phyloP scores from a whole-genome alignment of 1,140 invertebrate genomes.

The Diorhabda sublineata region DNA sequence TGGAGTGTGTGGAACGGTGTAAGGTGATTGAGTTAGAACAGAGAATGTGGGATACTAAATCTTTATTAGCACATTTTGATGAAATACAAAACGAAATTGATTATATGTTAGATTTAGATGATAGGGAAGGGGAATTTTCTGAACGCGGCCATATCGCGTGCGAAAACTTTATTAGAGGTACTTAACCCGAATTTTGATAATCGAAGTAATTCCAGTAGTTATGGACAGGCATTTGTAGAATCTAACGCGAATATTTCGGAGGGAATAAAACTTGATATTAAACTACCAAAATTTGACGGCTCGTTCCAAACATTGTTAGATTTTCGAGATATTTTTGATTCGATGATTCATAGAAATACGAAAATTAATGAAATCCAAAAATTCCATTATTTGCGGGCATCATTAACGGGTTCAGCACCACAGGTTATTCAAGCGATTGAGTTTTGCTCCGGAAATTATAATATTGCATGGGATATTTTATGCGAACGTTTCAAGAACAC shows the following conservation, averaged over 20 bases:
- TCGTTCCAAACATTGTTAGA: background rate
- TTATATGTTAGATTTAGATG: background rate
- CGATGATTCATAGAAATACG: background rate
- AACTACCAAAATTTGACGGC: background rate
- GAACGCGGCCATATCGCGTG: background rate
- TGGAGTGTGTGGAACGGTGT: too few species aligned
- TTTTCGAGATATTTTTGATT: too few species aligned
- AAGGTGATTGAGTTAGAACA: background rate
- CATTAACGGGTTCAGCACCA: too few species aligned
- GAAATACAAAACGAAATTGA: background rate
- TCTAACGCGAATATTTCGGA: too few species aligned
- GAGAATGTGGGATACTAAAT: background rate
- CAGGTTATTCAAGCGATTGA: too few species aligned
- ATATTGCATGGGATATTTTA: too few species aligned
- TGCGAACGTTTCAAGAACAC: background rate
- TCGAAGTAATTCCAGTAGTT: too few species aligned
- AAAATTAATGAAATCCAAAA: too few species aligned
- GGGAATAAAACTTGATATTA: background rate
- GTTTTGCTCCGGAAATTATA: too few species aligned
- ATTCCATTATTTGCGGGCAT: too few species aligned
- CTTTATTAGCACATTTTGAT: background rate
- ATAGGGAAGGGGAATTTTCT: background rate
- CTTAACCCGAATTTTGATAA: too few species aligned
- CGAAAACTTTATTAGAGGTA: background rate
- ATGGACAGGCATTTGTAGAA: background rate